Base-by-base conservation (phyloP, 2,888 invertebrate genomes). In the Dione juno region DNA sequence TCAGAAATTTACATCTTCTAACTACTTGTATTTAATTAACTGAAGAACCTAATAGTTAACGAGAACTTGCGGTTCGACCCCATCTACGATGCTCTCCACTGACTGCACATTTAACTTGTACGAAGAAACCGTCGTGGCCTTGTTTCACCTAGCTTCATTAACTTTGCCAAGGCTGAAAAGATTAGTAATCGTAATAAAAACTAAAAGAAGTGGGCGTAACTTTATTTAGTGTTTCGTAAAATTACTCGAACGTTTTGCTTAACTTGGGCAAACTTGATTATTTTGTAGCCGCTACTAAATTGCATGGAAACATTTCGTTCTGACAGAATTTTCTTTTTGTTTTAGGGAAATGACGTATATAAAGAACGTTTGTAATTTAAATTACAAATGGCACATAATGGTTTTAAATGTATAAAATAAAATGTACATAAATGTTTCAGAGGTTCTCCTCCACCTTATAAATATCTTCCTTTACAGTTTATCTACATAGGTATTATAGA, bases 91-190 rank as follows among this genome's bases (percentile, higher is more conserved):
- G 50, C 50, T 37, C 45, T 53, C 37, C 37, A n/a, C 53, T 54
- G 37, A 68, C 43, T 54, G 41, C 19, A 21, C 45, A 37, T 14
- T 54, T 54, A 54, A 68, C 53, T 68, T 63, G 54, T 63, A 68
- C 63, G 21, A 67, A 52, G 63, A 64, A 54, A 64, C 63, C n/a
- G n/a, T 48, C 37, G 52, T 21, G 40, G 35, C 61, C 68, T 54
- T 69, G 63, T 54, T 54, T 57, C 54, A 54, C 40, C 63, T 63
- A 63, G 61, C 67, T 19, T 53, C 52, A 43, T 61, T 67, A 61
- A 67, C 67, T 67, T 52, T 43, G 63, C 53, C 63, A 63, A 68
- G 59, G 53, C 43, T 61, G 52, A 41, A 61, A 61, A 61, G 19
- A 61, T 52, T 67, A 43, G 59, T 67, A 54, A 37, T 58, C 19